Conservation (phyloP, 2,888 invertebrate genomes). For the Allacma fusca region DNA sequence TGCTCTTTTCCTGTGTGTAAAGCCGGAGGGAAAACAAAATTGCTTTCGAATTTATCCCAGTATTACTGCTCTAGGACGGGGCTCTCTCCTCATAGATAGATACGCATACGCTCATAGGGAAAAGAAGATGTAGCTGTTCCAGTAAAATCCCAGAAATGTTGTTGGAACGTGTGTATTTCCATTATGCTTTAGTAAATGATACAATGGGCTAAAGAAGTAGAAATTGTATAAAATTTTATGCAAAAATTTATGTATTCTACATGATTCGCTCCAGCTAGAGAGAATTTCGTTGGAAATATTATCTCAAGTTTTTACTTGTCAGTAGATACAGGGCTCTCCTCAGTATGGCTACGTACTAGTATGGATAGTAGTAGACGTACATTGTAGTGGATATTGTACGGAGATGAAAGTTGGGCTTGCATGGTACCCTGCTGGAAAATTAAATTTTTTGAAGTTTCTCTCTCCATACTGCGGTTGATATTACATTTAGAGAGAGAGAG, state of each 20-base stretch:
- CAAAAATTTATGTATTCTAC: constrained; percentile 1
- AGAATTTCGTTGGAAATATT: neutral
- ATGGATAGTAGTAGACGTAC: neutral
- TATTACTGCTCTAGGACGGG: neutral
- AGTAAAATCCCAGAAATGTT: constrained; percentile 7
- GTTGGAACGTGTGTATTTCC: constrained; percentile 14
- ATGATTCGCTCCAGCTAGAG: neutral
- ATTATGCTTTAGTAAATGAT: constrained; percentile 16
- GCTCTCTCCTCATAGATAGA: neutral
- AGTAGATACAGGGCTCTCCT: no score
- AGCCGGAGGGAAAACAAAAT: constrained; percentile 38
- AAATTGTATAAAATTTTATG: constrained; percentile 8
- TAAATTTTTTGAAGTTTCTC: constrained; percentile 30
- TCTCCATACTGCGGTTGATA: neutral
- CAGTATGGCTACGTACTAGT: no score
- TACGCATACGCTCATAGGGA: neutral
- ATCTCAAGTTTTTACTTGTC: neutral
- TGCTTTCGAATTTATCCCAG: constrained; percentile 35
- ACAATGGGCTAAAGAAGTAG: constrained; percentile 7
- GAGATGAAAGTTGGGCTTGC: no score
- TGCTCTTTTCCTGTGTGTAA: constrained; percentile 33
- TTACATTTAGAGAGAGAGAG: constrained; percentile 1
- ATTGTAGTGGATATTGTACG: neutral
- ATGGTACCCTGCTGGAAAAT: constrained; percentile 8
- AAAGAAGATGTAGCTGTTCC: neutral